These are phyloP conservation scores for Pelodytes ibericus DNA, from an alignment of 2,797 vertebrate species.

Conservation along the genomic window DNA sequence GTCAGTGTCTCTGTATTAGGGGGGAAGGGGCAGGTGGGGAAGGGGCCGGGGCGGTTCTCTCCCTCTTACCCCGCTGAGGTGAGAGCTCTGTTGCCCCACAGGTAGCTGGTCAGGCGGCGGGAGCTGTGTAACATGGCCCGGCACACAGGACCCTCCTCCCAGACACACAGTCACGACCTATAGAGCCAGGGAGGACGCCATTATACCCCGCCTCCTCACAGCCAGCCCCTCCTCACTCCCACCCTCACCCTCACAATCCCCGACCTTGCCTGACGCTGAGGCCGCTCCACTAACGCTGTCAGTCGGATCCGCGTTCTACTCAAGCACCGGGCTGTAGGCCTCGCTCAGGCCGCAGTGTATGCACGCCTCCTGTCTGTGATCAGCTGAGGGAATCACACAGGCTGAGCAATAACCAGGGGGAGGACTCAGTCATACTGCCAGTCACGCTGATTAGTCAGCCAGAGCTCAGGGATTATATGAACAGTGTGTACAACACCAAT, in stretches of 20 bases:
- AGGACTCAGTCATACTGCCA: neutral
- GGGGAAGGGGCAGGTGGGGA: too few species aligned
- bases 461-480: neutral
- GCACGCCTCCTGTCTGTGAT: too few species aligned
- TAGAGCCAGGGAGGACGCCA: too few species aligned
- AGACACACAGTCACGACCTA: constrained; percentile 6
- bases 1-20: too few species aligned
- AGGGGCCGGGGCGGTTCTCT: neutral
- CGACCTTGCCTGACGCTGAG: neutral
- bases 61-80: constrained; percentile 30
- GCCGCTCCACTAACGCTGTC: neutral
- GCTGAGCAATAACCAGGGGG: neutral
- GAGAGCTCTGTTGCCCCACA: constrained; percentile 13
- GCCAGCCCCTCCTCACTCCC: neutral
- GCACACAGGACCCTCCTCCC: constrained; percentile 16
- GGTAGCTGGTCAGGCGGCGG: constrained; percentile 28
- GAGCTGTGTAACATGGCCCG: constrained; percentile 37
- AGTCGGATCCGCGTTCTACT: neutral
- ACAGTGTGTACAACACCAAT: too few species aligned
- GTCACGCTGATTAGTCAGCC: constrained; percentile 24
- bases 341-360: too few species aligned
- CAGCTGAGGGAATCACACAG: neutral
- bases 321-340: constrained; percentile 2
- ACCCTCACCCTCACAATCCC: neutral
- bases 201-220: constrained; percentile 29